phyloP scores from a whole-genome alignment of 2,888 invertebrate genomes.

The Eremobia ochroleuca region DNA sequence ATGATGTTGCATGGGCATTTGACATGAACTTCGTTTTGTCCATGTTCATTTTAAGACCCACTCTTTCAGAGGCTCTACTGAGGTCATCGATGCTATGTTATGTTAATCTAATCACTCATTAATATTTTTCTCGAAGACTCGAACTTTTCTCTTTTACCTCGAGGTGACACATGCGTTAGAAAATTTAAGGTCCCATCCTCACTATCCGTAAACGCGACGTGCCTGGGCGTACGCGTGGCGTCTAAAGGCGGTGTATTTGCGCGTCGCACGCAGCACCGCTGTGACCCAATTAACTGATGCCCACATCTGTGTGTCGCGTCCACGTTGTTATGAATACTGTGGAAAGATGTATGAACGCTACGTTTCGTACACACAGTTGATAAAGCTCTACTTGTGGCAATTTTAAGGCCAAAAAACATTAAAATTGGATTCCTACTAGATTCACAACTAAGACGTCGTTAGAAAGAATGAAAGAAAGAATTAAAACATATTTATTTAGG shows the following conservation, averaged over 20 bases:
- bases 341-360: slow-evolving; percentile 52
- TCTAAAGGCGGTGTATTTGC: slow-evolving; percentile 71
- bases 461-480: too few species aligned
- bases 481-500: too few species aligned
- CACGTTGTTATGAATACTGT: slow-evolving; percentile 49
- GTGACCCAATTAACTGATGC: slow-evolving; percentile 69
- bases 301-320: slow-evolving; percentile 67
- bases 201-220: slow-evolving; percentile 55
- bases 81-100: background rate
- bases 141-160: background rate
- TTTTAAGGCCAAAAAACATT: too few species aligned
- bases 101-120: background rate
- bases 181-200: slow-evolving; percentile 49
- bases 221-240: slow-evolving; percentile 65
- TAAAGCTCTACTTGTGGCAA: too few species aligned
- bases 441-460: too few species aligned
- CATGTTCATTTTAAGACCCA: too few species aligned
- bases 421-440: too few species aligned
- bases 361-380: slow-evolving; percentile 12
- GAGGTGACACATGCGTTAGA: background rate
- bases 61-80: too few species aligned
- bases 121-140: background rate
- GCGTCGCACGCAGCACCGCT: slow-evolving; percentile 64
- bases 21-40: too few species aligned
- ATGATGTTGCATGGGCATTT: too few species aligned